Conservation (phyloP, 2,113 vertebrate species). For the Stictonetta naevosa region DNA sequence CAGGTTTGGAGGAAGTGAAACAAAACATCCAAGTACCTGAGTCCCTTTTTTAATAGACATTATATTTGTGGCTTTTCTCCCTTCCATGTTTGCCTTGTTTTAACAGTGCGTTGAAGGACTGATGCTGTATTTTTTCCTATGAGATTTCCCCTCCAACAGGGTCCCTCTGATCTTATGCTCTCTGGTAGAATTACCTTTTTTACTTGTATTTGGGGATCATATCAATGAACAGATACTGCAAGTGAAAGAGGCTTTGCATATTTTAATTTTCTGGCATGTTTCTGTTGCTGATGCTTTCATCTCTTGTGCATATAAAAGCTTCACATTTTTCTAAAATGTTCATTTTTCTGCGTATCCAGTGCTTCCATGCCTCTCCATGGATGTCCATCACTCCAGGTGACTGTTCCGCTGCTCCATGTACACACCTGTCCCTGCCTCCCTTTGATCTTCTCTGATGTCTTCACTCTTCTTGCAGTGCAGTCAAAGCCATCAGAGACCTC, state of each 20-base stretch:
- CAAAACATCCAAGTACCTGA: background rate
- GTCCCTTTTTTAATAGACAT: background rate
- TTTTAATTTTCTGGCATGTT: background rate
- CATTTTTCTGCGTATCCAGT: background rate
- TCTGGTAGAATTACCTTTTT: background rate
- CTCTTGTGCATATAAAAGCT: background rate
- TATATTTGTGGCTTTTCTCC: background rate
- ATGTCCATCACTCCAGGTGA: fast-evolving
- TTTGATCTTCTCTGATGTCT: background rate
- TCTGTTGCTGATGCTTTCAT: background rate
- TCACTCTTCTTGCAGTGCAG: background rate
- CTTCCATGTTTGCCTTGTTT: background rate
- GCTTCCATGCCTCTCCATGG: background rate
- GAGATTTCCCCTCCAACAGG: background rate
- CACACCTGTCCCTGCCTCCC: background rate
- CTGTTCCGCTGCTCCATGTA: background rate
- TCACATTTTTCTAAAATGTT: background rate
- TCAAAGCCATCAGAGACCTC: background rate
- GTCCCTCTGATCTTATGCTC: background rate
- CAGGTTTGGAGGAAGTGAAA: background rate
- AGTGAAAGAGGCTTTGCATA: background rate
- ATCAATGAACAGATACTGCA: background rate
- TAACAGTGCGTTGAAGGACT: background rate
- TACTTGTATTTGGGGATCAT: background rate
- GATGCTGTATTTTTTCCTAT: background rate